These are phyloP conservation scores for Elanus axillaris DNA, from an alignment of 2,113 vertebrate genomes.

Conservation along the genomic window DNA sequence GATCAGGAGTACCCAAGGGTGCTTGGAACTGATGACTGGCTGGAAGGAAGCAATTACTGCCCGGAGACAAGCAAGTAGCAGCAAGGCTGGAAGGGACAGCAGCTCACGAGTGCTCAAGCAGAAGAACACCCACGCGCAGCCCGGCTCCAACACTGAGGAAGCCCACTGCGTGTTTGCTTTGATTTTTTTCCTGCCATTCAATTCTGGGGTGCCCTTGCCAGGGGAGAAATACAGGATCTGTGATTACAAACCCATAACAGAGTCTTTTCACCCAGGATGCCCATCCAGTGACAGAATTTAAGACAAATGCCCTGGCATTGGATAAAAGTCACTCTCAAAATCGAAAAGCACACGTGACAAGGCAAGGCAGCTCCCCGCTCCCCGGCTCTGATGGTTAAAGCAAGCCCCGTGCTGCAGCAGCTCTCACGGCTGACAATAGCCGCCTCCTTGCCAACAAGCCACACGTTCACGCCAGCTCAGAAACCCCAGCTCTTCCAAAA, in stretches of 20 bases:
- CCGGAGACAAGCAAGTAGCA: neutral
- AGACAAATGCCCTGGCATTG: fast-evolving
- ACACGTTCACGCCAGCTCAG: fast-evolving
- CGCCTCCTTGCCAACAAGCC: neutral
- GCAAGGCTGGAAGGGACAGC: neutral
- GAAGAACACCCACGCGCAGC: fast-evolving
- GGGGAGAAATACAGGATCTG: neutral
- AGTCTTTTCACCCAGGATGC: neutral
- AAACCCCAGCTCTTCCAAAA: neutral
- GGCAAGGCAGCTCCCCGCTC: neutral
- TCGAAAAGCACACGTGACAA: fast-evolving
- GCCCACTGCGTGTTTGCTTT: fast-evolving
- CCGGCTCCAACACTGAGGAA: fast-evolving
- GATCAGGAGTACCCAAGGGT: neutral
- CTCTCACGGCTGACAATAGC: fast-evolving
- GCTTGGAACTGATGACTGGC: neutral
- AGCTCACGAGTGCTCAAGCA: neutral
- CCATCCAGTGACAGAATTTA: neutral
- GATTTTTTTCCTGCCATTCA: neutral
- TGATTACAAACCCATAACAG: fast-evolving
- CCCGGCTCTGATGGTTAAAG: fast-evolving
- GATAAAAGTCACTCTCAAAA: fast-evolving
- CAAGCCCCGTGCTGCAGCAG: neutral
- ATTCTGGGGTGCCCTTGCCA: neutral
- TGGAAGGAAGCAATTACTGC: neutral